Percentiles rank a stretch among this genome's conserved stretches.
Evolutionary conservation across 2,888 invertebrate species (phyloP).

Genomic region (Xiphydria camelus): DNA sequence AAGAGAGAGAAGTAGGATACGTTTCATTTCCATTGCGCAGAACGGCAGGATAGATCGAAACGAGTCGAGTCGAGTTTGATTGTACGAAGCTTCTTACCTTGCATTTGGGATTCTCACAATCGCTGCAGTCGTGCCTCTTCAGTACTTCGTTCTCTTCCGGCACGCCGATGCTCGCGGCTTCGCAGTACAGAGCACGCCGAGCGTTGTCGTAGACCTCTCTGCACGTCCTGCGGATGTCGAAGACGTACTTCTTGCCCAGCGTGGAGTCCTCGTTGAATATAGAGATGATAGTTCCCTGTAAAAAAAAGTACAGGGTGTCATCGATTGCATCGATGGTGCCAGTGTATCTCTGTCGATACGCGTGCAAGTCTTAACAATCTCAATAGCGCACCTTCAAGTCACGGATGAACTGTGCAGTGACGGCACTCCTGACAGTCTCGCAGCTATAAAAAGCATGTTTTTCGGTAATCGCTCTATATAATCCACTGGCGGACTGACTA

Average conservation of each 20-base stretch:
- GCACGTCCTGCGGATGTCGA: conserved; percentile 86
- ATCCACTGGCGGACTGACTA: conserved; percentile 77
- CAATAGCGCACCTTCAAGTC: conserved; percentile 85
- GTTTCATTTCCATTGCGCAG: too few species aligned
- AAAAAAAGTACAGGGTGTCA: too few species aligned
- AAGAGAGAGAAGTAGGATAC: conserved; percentile 35
- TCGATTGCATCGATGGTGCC: too few species aligned
- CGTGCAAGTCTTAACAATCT: too few species aligned
- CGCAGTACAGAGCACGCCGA: conserved; percentile 70
- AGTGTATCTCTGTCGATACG: too few species aligned
- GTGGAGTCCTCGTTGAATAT: conserved; percentile 89
- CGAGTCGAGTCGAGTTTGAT: too few species aligned
- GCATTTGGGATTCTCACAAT: conserved; percentile 53
- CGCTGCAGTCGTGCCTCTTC: conserved; percentile 46
- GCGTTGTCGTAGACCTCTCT: conserved; percentile 90
- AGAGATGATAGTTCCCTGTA: conserved; percentile 82
- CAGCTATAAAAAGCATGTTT: conserved; percentile 92
- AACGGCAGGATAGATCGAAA: too few species aligned
- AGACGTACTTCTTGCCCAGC: conserved; percentile 85
- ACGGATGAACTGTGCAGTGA: conserved; percentile 85
- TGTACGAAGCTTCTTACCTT: too few species aligned
- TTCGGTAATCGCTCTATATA: conserved; percentile 86
- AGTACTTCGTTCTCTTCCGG: conserved; percentile 48
- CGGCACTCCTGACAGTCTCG: conserved; percentile 85
- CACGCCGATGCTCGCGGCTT: conserved; percentile 45